These are phyloP conservation scores for Lordiphosa collinella DNA, from an alignment of 1,140 invertebrate species.

Conservation along the genomic window DNA sequence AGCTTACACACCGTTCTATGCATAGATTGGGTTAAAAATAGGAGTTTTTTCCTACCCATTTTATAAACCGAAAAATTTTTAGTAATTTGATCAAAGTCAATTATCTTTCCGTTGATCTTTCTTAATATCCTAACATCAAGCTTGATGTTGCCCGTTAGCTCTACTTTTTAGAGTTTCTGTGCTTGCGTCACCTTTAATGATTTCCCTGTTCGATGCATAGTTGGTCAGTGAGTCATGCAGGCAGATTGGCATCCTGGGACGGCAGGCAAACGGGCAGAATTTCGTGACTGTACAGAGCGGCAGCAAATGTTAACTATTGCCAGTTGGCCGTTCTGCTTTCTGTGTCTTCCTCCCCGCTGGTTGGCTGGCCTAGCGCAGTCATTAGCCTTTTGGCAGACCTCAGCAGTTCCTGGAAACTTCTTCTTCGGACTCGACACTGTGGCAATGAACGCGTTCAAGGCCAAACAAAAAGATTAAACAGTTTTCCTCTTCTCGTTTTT, in stretches of 20 bases:
- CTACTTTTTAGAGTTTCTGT: too few relatives aligned
- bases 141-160: too few relatives aligned
- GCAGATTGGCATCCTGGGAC: conserved; percentile 45
- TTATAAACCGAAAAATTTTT: too few relatives aligned
- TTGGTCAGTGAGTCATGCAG: conserved; percentile 28
- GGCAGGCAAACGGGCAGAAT: not conserved
- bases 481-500: conserved; percentile 67
- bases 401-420: conserved; percentile 63
- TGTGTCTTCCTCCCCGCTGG: not conserved
- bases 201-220: conserved; percentile 38
- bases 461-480: conserved; percentile 36
- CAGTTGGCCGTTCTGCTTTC: not conserved
- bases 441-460: conserved; percentile 59
- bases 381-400: conserved; percentile 53
- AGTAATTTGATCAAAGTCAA: too few relatives aligned
- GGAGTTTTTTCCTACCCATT: too few relatives aligned
- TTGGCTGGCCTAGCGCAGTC: conserved; percentile 33
- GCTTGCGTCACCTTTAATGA: not conserved
- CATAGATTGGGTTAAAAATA: too few relatives aligned
- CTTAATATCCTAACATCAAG: too few relatives aligned
- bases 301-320: not conserved
- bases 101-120: too few relatives aligned
- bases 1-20: too few relatives aligned
- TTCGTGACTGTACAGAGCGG: conserved; percentile 29
- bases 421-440: conserved; percentile 9